Evolutionary conservation across 2,888 invertebrate species (phyloP).

Genomic region (Atethmia centrago): DNA sequence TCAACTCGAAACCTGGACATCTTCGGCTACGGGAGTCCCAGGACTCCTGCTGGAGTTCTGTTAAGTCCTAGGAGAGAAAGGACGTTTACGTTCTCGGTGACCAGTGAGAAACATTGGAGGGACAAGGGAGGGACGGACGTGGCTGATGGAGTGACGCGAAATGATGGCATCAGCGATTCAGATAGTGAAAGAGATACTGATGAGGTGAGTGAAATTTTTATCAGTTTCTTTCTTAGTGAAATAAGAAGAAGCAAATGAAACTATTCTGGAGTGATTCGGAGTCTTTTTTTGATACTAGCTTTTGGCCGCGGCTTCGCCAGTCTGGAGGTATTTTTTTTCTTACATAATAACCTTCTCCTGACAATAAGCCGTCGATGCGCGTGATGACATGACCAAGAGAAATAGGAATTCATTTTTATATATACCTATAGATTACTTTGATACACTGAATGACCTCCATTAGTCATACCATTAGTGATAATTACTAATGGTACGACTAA

Average conservation of each 20-base stretch:
- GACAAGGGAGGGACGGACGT: conserved; percentile 88
- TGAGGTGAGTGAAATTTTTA: conserved; percentile 76
- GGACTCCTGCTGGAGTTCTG: conserved; percentile 85
- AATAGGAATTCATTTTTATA: too few species aligned
- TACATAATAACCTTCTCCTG: too few species aligned
- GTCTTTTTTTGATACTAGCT: not conserved
- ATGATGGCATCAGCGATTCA: conserved; percentile 42
- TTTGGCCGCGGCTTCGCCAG: too few species aligned
- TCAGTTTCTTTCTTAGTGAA: not conserved
- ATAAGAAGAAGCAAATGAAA: not conserved
- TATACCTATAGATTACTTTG: too few species aligned
- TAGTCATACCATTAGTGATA: too few species aligned
- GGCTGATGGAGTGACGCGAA: conserved; percentile 76
- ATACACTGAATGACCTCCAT: too few species aligned
- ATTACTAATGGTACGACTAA: too few species aligned
- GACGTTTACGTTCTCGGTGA: conserved; percentile 84
- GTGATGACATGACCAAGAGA: too few species aligned
- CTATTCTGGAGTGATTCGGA: not conserved
- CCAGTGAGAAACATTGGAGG: conserved; percentile 87
- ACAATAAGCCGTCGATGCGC: too few species aligned
- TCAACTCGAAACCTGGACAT: conserved; percentile 85
- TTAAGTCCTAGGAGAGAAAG: conserved; percentile 85
- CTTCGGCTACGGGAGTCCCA: conserved; percentile 82
- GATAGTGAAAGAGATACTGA: conserved; percentile 72
- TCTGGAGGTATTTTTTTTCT: too few species aligned